Evolutionary conservation across 1,140 invertebrate genomes (phyloP).

Genomic region (Pentalonia nigronervosa): DNA sequence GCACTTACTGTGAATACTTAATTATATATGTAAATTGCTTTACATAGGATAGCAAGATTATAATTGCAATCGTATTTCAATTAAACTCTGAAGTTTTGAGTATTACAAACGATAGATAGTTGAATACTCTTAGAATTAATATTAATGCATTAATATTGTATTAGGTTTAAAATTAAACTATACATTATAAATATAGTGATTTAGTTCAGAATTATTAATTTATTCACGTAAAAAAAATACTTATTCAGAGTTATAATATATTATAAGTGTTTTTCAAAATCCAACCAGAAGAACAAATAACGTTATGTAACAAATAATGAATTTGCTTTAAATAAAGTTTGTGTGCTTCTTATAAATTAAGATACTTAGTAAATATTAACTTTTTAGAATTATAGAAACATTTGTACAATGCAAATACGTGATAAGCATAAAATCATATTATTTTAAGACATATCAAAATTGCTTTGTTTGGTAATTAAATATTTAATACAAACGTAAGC

Average conservation of each 20-base stretch:
- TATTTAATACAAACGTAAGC: constrained; percentile 3
- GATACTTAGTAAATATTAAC: neutral
- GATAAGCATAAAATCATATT: neutral
- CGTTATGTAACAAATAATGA: neutral
- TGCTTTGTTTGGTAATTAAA: neutral
- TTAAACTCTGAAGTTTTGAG: neutral
- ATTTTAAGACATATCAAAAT: neutral
- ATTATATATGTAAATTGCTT: constrained; percentile 25
- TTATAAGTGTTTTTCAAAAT: neutral
- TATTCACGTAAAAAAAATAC: neutral
- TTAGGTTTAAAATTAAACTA: neutral
- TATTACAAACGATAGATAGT: neutral
- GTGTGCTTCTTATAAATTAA: neutral
- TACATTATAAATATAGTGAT: neutral
- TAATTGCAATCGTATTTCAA: constrained; percentile 40
- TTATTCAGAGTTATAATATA: neutral
- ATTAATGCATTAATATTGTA: neutral
- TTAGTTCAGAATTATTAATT: neutral
- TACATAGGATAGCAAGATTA: neutral
- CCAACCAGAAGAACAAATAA: neutral
- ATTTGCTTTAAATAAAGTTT: neutral
- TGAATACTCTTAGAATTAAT: neutral
- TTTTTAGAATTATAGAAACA: neutral
- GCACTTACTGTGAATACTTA: neutral
- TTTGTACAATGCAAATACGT: neutral